A percentile compares a stretch with the other conserved stretches of the same genome.
Evolutionary conservation across 2,797 vertebrate species (phyloP).

Genomic region (Clarias pachynema): DNA sequence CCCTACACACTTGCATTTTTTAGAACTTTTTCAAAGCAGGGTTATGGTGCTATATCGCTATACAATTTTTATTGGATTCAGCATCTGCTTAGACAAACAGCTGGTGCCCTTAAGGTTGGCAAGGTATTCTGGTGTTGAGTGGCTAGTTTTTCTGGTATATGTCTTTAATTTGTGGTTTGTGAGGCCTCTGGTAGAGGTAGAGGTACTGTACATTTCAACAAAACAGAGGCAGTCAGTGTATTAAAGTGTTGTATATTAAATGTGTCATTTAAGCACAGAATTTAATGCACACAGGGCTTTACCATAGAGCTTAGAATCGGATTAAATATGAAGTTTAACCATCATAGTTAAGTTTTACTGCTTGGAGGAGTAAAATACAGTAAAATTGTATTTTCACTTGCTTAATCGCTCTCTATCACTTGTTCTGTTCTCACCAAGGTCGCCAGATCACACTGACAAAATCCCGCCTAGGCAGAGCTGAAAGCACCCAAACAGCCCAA

Average conservation of each 20-base stretch:
- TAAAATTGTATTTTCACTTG: too few species aligned
- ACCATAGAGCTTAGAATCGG: neutral
- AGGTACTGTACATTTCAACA: neutral
- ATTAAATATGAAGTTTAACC: too few species aligned
- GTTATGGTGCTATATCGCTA: conserved; percentile 8
- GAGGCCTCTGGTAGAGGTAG: neutral
- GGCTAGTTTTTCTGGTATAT: neutral
- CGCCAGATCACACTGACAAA: too few species aligned
- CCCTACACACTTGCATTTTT: conserved; percentile 14
- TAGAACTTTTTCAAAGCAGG: conserved; percentile 1
- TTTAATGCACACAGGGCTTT: neutral
- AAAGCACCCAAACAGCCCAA: too few species aligned
- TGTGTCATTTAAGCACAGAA: neutral
- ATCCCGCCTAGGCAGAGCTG: too few species aligned
- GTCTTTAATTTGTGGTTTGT: conserved; percentile 4
- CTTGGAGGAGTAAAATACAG: too few species aligned
- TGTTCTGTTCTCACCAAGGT: too few species aligned
- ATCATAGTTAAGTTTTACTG: too few species aligned
- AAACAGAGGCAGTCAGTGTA: neutral
- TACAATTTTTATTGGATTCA: conserved; percentile 4
- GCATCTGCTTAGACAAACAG: neutral
- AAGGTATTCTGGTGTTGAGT: neutral
- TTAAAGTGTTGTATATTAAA: neutral
- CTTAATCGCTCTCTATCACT: too few species aligned
- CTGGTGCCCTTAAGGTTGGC: neutral